Base-by-base conservation (phyloP, 1,140 invertebrate genomes). In the honey bee (Apis mellifera) region DNA sequence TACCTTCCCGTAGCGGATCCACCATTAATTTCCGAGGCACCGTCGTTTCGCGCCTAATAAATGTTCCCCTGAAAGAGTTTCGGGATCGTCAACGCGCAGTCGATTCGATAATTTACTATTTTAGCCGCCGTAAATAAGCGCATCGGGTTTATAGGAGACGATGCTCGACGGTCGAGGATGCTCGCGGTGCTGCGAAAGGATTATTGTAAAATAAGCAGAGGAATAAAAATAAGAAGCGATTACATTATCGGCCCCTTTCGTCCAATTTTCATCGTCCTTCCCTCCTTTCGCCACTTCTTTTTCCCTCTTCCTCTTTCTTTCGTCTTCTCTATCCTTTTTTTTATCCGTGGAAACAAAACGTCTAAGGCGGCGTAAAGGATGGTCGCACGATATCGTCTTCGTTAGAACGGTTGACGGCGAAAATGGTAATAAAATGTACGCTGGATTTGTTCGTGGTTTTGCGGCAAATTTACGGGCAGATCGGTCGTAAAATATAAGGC, bases 81-180 rank as follows among this genome's bases (percentile, higher is more conserved):
- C 60, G 54, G 48, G 65, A 84, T 83, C 84, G 82, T 85, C 80
- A 86, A 66, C 73, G 70, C 50, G 71, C 80, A 66, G 83, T 89
- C 86, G 90, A 90, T 91, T 90, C 84, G 72, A 80, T 89, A 87
- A 90, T 91, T 91, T 91, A 91, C 83, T 85, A 86, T 85, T 86
- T 86, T 86, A 59, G 23, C 55, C 73, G 78, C 32, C 70, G 72
- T 89, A 84, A 89, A 89, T 82, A 82, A 76, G 17, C 86, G 78
- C 75, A 75, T 84, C 78, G n/a, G 69, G 64, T 87, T 86, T 85
- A 87, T 84, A 62, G 48, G 55, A 52, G 62, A 9, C 32, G n/a
- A n/a, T n/a, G n/a, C n/a, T n/a, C 57, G 26, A 77, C 9, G 26
- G 12, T 8, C 48, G n/a, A n/a, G n/a, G 32, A 50, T 9, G 54